These are phyloP conservation scores for Hyles lineata DNA, from an alignment of 2,888 invertebrate genomes.

Conservation along the genomic window DNA sequence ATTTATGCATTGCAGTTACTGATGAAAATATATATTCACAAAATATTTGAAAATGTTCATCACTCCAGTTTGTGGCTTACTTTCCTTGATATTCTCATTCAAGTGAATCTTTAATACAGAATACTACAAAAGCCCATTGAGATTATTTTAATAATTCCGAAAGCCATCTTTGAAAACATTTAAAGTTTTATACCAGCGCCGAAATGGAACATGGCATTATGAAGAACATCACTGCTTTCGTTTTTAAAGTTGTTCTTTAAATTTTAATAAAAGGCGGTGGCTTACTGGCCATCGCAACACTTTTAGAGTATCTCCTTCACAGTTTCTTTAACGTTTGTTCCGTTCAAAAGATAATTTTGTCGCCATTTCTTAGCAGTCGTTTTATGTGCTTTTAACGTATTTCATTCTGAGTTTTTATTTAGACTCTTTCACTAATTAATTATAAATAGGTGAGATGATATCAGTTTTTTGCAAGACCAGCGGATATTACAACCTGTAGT, in stretches of 20 bases:
- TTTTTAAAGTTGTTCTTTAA: constrained; percentile 15
- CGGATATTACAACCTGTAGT: too few relatives aligned
- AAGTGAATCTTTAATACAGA: background rate
- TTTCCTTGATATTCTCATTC: background rate
- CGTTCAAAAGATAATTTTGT: constrained; percentile 10
- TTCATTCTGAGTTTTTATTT: background rate
- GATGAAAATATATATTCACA: too few relatives aligned
- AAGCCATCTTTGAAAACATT: constrained; percentile 1
- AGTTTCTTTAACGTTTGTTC: constrained; percentile 20
- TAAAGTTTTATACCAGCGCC: background rate
- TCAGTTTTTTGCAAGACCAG: too few relatives aligned
- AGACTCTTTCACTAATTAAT: background rate
- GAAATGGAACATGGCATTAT: constrained; percentile 10
- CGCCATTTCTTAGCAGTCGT: constrained; percentile 13
- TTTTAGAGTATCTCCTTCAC: background rate
- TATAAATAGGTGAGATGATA: too few relatives aligned
- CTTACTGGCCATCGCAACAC: background rate
- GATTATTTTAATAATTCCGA: background rate
- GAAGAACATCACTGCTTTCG: background rate
- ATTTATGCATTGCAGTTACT: too few relatives aligned
- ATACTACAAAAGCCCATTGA: background rate
- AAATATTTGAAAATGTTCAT: too few relatives aligned
- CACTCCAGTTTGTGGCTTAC: too few relatives aligned
- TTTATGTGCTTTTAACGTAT: background rate
- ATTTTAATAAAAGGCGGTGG: constrained; percentile 9